Evolutionary conservation across 64 coral and sea anemone genomes (phyloP).

Genomic region (Montipora capricornis): DNA sequence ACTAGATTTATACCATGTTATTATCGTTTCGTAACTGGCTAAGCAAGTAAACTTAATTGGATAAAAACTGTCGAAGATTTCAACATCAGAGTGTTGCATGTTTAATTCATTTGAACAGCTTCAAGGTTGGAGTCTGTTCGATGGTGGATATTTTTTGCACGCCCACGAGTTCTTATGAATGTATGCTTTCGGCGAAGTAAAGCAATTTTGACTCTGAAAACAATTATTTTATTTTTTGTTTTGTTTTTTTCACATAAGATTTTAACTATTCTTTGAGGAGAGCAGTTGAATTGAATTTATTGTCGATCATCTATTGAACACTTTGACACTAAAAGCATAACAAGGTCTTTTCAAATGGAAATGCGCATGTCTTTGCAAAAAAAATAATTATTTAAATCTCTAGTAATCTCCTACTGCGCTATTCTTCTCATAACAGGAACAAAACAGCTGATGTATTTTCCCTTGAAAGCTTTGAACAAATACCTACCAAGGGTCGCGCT

Average conservation of each 20-base stretch:
- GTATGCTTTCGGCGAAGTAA: background rate
- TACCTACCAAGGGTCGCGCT: too few relatives aligned
- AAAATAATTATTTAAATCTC: background rate
- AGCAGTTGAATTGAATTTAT: background rate
- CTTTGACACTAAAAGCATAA: background rate
- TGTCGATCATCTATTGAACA: background rate
- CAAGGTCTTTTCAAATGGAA: conserved; percentile 15
- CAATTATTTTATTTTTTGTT: background rate
- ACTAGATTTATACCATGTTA: too few relatives aligned
- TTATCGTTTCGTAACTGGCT: too few relatives aligned
- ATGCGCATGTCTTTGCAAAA: background rate
- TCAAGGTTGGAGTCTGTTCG: background rate
- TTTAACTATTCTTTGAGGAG: background rate
- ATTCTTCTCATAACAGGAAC: background rate
- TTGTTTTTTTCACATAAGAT: background rate
- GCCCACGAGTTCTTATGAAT: background rate
- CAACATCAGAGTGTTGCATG: background rate
- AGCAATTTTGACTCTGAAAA: background rate
- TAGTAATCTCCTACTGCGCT: background rate
- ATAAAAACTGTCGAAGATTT: background rate
- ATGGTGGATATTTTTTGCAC: background rate
- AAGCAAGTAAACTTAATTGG: too few relatives aligned
- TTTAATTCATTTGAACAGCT: background rate
- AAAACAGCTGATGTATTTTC: too few relatives aligned
- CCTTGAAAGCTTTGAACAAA: too few relatives aligned